Percentiles rank a stretch among this genome's conserved stretches.
Conservation (phyloP, 2,888 invertebrate species). For the Dicranocentrus wangi region DNA sequence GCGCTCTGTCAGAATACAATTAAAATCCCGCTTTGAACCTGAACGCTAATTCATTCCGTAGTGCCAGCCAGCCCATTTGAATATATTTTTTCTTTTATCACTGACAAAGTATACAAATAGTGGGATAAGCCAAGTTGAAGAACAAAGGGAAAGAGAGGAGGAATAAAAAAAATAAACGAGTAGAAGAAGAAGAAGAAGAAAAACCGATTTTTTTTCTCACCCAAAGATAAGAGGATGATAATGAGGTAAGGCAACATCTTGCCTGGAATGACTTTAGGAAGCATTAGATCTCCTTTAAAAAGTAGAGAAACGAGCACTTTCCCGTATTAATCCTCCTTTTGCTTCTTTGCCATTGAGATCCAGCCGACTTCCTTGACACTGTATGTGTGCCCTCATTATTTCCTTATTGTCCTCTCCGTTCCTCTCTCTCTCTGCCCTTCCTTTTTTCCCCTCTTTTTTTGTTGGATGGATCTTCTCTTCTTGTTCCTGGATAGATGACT, state of each 20-base stretch:
- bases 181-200: slow-evolving; percentile 15
- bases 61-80: not conserved
- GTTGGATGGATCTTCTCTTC: slow-evolving; percentile 45
- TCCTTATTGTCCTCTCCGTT: slow-evolving; percentile 58
- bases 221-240: slow-evolving; percentile 66
- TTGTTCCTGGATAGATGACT: too few species aligned
- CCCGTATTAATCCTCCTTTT: slow-evolving; percentile 54
- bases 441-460: not conserved
- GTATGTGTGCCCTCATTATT: slow-evolving; percentile 56
- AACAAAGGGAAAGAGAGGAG: too few species aligned
- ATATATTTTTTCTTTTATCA: not conserved
- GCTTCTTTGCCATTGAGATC: slow-evolving; percentile 8
- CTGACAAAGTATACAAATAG: not conserved
- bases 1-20: too few species aligned
- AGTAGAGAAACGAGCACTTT: slow-evolving; percentile 33
- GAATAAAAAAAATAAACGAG: too few species aligned
- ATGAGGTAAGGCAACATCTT: slow-evolving; percentile 64
- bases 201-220: slow-evolving; percentile 50
- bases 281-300: slow-evolving; percentile 28
- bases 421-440: slow-evolving; percentile 45
- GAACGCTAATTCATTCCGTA: slow-evolving; percentile 4
- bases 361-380: slow-evolving; percentile 51
- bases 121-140: too few species aligned
- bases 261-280: slow-evolving; percentile 49
- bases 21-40: too few species aligned